These are phyloP conservation scores for Phasianus colchicus DNA, from an alignment of 2,113 vertebrate genomes.

Conservation along the genomic window DNA sequence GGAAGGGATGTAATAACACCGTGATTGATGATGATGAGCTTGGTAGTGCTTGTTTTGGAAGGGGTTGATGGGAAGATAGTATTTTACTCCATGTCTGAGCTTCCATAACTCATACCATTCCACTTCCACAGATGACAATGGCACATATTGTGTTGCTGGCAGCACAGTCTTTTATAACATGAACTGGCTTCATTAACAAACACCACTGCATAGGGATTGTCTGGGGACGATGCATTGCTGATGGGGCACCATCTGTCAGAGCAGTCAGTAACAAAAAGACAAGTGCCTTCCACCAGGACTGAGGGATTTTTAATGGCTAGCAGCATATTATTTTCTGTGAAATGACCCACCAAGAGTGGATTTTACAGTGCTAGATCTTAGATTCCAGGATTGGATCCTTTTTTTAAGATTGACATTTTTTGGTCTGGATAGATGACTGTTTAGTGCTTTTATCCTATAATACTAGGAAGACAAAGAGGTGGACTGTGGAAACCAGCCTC, in stretches of 20 bases:
- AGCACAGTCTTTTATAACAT: conserved; percentile 14
- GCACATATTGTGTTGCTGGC: conserved; percentile 35
- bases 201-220: conserved; percentile 26
- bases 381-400: background rate
- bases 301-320: conserved; percentile 4
- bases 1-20: background rate
- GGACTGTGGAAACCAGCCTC: background rate
- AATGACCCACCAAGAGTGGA: background rate
- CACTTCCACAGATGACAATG: conserved; percentile 5
- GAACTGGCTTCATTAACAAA: conserved; percentile 42
- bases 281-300: background rate
- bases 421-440: background rate
- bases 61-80: conserved; percentile 38
- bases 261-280: conserved; percentile 5
- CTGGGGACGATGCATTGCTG: conserved; percentile 17
- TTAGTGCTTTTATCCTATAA: background rate
- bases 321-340: background rate
- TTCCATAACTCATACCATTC: conserved; percentile 53
- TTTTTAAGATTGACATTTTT: background rate
- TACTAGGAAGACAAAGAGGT: background rate
- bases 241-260: conserved; percentile 57
- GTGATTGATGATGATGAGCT: background rate
- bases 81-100: conserved; percentile 8
- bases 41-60: conserved; percentile 22
- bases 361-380: conserved; percentile 7